Percentiles rank a stretch among this genome's conserved stretches.
phyloP scores from a whole-genome alignment of 2,113 vertebrate genomes.

The Syrrhaptes paradoxus region DNA sequence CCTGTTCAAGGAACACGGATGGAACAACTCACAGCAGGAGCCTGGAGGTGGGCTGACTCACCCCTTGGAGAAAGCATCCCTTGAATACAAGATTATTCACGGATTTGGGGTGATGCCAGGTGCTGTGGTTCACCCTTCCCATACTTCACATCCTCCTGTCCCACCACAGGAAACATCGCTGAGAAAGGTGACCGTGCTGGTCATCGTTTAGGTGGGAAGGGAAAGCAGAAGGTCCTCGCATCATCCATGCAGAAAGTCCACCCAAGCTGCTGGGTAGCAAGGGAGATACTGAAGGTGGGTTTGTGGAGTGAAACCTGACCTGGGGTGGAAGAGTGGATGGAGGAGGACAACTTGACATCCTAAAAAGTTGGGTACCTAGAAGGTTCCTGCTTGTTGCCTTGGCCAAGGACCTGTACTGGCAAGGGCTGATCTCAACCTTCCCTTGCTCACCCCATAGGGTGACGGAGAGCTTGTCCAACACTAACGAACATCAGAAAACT shows the following conservation, averaged over 20 bases:
- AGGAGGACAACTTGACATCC: neutral
- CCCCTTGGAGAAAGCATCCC: neutral
- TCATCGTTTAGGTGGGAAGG: neutral
- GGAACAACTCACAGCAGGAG: neutral
- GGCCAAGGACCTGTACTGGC: neutral
- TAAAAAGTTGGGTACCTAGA: neutral
- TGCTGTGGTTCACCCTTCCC: neutral
- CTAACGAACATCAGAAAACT: fast-evolving
- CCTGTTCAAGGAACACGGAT: neutral
- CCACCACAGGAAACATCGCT: neutral
- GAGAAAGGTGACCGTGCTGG: neutral
- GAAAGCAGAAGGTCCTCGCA: neutral
- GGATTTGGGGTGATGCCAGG: neutral
- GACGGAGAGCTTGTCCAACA: neutral
- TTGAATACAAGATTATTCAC: neutral
- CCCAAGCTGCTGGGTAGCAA: neutral
- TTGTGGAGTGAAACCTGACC: neutral
- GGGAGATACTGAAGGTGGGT: neutral
- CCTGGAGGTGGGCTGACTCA: neutral
- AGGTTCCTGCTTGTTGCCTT: neutral
- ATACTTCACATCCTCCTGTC: neutral
- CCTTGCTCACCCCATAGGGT: neutral
- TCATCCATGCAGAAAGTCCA: neutral
- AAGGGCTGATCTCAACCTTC: neutral
- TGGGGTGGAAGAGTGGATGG: neutral